Conservation (phyloP, 2,797 vertebrate species). For the Aeoliscus strigatus region DNA sequence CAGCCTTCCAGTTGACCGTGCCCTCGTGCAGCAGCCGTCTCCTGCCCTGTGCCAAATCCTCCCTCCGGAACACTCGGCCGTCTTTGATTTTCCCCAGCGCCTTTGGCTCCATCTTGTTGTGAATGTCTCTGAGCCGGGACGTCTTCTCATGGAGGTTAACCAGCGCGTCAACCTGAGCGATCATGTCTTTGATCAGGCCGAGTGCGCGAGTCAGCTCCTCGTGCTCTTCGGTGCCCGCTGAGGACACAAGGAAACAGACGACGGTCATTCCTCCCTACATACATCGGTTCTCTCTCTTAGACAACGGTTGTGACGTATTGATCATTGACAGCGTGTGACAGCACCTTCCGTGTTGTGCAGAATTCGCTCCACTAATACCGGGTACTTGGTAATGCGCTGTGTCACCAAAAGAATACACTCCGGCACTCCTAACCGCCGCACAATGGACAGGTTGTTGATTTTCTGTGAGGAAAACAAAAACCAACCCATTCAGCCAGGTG, state of each 20-base stretch:
- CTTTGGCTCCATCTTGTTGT: conserved; percentile 85
- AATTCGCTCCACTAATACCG: conserved; percentile 89
- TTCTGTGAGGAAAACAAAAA: conserved; percentile 69
- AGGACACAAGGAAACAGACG: conserved; percentile 3
- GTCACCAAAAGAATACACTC: conserved; percentile 96
- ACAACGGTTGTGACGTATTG: not conserved
- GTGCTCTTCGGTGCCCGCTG: conserved; percentile 83
- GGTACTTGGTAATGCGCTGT: conserved; percentile 96
- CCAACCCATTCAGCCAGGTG: not conserved
- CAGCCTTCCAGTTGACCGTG: conserved; percentile 87
- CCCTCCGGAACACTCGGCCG: conserved; percentile 82
- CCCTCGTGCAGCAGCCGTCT: conserved; percentile 81
- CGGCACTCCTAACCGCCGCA: conserved; percentile 84
- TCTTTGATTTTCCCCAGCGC: conserved; percentile 86
- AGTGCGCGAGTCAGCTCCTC: conserved; percentile 82
- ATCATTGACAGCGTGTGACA: not conserved
- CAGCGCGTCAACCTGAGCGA: conserved; percentile 82
- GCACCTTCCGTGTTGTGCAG: conserved; percentile 91
- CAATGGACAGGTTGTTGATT: conserved; percentile 84
- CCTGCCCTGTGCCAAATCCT: conserved; percentile 77
- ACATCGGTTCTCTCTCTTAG: not conserved
- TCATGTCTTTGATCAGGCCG: conserved; percentile 82
- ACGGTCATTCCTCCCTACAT: not conserved
- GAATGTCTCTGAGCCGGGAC: conserved; percentile 85
- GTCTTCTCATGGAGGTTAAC: conserved; percentile 85